A percentile compares a stretch with the other conserved stretches of the same genome.
Evolutionary conservation across 2,888 invertebrate species (phyloP).

Genomic region (Sisyra nigra): DNA sequence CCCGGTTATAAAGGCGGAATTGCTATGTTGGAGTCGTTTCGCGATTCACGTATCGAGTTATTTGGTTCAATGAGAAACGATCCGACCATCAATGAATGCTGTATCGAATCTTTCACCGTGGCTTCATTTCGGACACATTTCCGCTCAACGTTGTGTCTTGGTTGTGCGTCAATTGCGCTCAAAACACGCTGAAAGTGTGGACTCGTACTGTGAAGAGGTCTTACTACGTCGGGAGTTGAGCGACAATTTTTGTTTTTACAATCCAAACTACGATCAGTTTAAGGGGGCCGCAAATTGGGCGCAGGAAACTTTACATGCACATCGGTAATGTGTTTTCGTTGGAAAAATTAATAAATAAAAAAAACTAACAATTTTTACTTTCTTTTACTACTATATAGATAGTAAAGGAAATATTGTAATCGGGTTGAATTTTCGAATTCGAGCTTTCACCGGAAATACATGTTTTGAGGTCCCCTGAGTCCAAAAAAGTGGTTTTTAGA

Average conservation of each 20-base stretch:
- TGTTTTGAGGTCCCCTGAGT: too few species aligned
- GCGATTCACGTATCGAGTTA: conserved; percentile 44
- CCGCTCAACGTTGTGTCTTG: conserved; percentile 65
- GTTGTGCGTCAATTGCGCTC: conserved; percentile 47
- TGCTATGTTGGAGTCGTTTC: conserved; percentile 48
- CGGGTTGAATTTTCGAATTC: too few species aligned
- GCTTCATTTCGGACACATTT: conserved; percentile 81
- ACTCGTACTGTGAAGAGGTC: conserved; percentile 70
- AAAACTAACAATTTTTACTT: too few species aligned
- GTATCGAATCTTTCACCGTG: conserved; percentile 78
- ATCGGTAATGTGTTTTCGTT: conserved; percentile 34
- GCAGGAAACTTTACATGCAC: conserved; percentile 54
- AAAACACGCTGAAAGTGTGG: conserved; percentile 50
- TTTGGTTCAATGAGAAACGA: conserved; percentile 65
- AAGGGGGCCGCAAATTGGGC: conserved; percentile 73
- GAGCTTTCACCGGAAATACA: too few species aligned
- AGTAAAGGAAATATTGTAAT: too few species aligned
- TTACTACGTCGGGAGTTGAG: conserved; percentile 73
- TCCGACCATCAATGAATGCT: conserved; percentile 53
- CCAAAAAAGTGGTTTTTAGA: too few species aligned
- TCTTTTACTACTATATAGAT: too few species aligned
- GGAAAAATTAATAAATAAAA: background rate
- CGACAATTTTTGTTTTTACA: conserved; percentile 84
- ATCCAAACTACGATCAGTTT: conserved; percentile 66
- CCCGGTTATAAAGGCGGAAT: conserved; percentile 62